phyloP scores from a whole-genome alignment of 2,797 vertebrate genomes.

The Gymnothorax javanicus region DNA sequence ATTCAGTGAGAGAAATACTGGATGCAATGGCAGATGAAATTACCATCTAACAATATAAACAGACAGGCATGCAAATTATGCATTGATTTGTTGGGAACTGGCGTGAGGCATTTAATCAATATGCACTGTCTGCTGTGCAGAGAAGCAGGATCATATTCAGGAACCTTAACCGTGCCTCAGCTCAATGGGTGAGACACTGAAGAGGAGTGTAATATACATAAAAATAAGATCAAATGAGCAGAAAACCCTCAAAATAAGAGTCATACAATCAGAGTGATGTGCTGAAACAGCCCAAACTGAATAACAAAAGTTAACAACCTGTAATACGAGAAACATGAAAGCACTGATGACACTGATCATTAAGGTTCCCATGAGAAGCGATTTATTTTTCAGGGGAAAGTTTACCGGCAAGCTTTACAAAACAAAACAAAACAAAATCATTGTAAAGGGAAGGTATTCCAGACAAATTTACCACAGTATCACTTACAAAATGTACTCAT shows the following conservation, averaged over 20 bases:
- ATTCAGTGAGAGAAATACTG: too few relatives aligned
- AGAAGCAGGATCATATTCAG: background rate
- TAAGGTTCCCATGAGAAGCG: background rate
- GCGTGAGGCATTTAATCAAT: background rate
- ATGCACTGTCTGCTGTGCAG: background rate
- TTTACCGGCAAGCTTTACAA: background rate
- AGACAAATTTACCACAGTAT: too few relatives aligned
- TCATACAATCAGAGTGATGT: slow-evolving; percentile 38
- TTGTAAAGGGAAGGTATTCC: too few relatives aligned
- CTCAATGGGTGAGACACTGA: slow-evolving; percentile 42
- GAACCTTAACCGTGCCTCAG: slow-evolving; percentile 11
- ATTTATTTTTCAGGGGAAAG: background rate
- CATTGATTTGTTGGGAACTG: slow-evolving; percentile 6
- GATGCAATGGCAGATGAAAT: too few relatives aligned
- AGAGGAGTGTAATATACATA: background rate
- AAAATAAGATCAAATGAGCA: slow-evolving; percentile 49
- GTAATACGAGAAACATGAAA: background rate
- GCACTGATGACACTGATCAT: background rate
- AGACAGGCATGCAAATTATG: background rate
- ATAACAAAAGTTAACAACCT: slow-evolving; percentile 18
- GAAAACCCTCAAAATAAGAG: slow-evolving; percentile 47
- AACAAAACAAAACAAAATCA: background rate
- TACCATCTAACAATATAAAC: too few relatives aligned
- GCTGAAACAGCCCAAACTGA: slow-evolving; percentile 30
- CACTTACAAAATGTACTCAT: too few relatives aligned